Conservation (phyloP, 2,888 invertebrate genomes). For the Xestoiulus laeticollis region DNA sequence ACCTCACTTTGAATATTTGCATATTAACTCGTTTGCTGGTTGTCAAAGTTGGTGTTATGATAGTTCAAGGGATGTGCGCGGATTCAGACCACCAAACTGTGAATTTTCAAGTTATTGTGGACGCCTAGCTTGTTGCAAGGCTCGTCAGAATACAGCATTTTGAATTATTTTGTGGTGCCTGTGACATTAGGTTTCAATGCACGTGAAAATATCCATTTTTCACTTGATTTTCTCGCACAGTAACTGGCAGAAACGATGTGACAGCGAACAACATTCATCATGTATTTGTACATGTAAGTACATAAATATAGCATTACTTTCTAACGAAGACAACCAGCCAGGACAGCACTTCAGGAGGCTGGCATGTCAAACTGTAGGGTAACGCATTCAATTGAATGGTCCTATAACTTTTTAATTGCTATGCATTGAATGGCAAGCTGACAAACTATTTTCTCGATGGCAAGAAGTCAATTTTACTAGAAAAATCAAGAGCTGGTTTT, state of each 20-base stretch:
- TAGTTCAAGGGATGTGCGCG: background rate
- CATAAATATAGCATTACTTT: background rate
- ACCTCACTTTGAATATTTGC: background rate
- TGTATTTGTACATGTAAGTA: constrained; percentile 22
- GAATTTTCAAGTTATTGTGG: background rate
- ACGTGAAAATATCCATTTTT: constrained; percentile 42
- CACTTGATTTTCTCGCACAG: background rate
- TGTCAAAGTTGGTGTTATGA: background rate
- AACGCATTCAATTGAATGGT: no score
- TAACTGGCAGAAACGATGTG: constrained; percentile 36
- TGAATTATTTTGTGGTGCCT: background rate
- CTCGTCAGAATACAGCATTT: background rate
- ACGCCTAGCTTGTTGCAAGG: no score
- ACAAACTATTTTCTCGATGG: no score
- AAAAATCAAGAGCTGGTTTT: no score
- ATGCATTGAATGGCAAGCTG: no score
- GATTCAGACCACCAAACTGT: background rate
- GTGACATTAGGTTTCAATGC: background rate
- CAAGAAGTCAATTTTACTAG: no score
- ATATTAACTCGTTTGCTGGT: background rate
- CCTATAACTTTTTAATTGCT: no score
- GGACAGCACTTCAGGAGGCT: no score
- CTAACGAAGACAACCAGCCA: background rate
- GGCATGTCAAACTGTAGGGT: no score
- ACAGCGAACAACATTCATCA: background rate